These are phyloP conservation scores for Podilymbus podiceps DNA, from an alignment of 2,113 vertebrate genomes.

Conservation along the genomic window DNA sequence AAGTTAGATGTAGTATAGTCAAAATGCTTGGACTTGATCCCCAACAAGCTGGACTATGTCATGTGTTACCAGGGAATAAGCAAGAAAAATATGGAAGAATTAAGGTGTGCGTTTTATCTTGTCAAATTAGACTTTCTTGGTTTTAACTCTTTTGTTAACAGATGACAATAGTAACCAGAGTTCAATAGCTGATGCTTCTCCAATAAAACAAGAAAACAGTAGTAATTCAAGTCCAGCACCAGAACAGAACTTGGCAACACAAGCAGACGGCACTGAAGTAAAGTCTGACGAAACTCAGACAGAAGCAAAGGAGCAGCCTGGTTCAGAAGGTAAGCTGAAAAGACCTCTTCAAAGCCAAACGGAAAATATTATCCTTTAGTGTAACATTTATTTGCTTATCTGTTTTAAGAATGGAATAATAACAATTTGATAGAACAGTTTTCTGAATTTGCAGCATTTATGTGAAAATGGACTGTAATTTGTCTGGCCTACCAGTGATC, in stretches of 20 bases:
- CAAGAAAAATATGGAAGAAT: neutral
- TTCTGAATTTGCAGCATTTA: neutral
- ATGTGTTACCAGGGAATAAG: neutral
- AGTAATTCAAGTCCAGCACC: slow-evolving; percentile 92
- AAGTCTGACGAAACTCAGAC: slow-evolving; percentile 83
- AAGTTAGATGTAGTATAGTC: neutral
- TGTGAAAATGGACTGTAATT: neutral
- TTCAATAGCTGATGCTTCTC: slow-evolving; percentile 94
- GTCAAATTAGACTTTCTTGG: neutral
- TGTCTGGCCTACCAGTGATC: neutral
- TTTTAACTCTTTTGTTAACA: slow-evolving; percentile 41
- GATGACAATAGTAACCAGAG: slow-evolving; percentile 99
- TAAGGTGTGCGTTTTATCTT: neutral
- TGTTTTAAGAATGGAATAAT: neutral
- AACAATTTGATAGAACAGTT: neutral
- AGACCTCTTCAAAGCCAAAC: neutral
- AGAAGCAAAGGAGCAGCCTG: slow-evolving; percentile 80
- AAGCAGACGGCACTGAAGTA: slow-evolving; percentile 77
- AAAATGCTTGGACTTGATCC: neutral
- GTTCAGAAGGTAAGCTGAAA: slow-evolving; percentile 78
- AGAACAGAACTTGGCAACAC: slow-evolving; percentile 76
- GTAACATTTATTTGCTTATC: neutral
- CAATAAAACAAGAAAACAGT: slow-evolving; percentile 94
- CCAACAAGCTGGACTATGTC: neutral
- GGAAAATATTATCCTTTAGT: neutral